A percentile compares a stretch with the other conserved stretches of the same genome.
Conservation (phyloP, 2,113 vertebrate genomes). For the Suricata suricatta region DNA sequence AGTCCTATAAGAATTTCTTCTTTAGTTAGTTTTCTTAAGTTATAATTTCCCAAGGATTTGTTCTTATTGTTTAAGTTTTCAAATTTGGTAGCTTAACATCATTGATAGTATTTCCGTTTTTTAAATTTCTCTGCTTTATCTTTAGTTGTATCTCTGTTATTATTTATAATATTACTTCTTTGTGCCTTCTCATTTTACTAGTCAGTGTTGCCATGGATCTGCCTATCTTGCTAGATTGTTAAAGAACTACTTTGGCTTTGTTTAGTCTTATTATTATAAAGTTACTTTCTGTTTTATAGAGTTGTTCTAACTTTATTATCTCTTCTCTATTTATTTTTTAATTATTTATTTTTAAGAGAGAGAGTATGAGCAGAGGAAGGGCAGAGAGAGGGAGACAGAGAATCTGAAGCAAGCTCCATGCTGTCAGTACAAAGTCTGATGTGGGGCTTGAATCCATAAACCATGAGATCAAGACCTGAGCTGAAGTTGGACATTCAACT, state of each 20-base stretch:
- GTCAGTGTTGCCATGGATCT: background rate
- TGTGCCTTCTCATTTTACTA: background rate
- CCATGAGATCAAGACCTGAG: too few species aligned
- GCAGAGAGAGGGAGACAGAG: too few species aligned
- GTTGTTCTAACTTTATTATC: background rate
- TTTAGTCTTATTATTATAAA: background rate
- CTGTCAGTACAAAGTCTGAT: too few species aligned
- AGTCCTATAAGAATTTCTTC: background rate
- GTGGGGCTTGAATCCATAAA: too few species aligned
- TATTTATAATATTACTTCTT: background rate
- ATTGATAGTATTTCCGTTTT: background rate
- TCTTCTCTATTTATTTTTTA: background rate
- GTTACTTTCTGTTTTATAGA: background rate
- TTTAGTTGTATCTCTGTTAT: background rate
- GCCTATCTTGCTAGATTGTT: constrained; percentile 21
- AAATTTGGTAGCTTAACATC: background rate
- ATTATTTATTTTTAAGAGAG: too few species aligned
- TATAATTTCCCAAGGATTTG: background rate
- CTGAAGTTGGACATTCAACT: too few species aligned
- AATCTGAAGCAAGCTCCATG: too few species aligned
- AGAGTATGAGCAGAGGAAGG: too few species aligned
- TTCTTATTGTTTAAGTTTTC: constrained; percentile 8
- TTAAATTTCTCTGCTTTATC: background rate
- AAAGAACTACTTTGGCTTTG: background rate
- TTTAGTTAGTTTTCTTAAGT: constrained; percentile 21